Evolutionary conservation across 2,888 invertebrate species (phyloP).

Genomic region (Cheilosia grossa): DNA sequence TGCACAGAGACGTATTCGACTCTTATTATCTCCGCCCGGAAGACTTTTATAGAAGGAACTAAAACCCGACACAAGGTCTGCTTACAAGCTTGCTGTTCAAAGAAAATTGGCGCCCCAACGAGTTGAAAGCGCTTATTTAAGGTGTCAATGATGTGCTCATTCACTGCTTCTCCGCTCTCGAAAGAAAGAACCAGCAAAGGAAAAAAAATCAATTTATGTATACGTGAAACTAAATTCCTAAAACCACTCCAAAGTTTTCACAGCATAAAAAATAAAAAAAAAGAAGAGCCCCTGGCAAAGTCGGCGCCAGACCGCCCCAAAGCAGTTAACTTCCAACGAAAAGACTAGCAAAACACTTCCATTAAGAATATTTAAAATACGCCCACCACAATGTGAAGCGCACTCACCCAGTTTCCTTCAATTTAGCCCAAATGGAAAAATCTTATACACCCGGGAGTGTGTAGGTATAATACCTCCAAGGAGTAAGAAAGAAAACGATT

Average conservation of each 20-base stretch:
- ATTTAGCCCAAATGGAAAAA: conserved; percentile 15
- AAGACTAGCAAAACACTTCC: conserved; percentile 52
- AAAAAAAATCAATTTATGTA: no score
- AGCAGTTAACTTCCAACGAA: conserved; percentile 34
- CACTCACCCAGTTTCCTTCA: conserved; percentile 25
- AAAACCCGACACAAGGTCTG: no score
- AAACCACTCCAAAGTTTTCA: background rate
- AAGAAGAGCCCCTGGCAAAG: no score
- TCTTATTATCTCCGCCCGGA: background rate
- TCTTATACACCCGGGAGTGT: background rate
- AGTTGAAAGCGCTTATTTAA: no score
- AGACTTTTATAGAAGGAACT: background rate
- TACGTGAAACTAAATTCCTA: background rate
- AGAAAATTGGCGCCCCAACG: no score
- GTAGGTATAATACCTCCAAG: background rate
- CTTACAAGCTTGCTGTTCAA: no score
- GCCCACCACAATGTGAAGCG: conserved; percentile 30
- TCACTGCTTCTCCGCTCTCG: background rate
- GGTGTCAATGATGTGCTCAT: background rate
- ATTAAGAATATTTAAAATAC: conserved; percentile 58
- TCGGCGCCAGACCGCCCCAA: conserved; percentile 38
- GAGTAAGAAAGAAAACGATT: conserved; percentile 25
- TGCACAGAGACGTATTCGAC: background rate
- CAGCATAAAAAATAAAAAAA: background rate
- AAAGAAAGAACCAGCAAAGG: no score